Percentiles rank a stretch among this genome's conserved stretches.
Evolutionary conservation across 2,113 vertebrate species (phyloP).

Genomic region (Notothenia coriiceps): DNA sequence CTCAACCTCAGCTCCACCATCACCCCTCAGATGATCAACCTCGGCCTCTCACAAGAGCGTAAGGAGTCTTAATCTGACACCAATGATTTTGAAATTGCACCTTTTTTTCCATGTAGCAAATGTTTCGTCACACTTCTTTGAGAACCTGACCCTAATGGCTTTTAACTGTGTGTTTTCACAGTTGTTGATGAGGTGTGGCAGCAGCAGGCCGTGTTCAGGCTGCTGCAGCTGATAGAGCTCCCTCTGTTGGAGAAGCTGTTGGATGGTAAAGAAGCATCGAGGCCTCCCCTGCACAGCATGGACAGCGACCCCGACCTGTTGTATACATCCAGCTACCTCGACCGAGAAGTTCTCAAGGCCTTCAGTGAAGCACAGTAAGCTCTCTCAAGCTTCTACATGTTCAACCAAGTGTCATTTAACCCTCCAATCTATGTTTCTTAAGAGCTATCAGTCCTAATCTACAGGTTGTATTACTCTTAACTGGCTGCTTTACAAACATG

Average conservation of each 20-base stretch:
- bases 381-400: background rate
- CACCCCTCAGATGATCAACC: constrained; percentile 85
- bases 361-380: constrained; percentile 96
- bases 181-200: constrained; percentile 95
- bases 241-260: constrained; percentile 92
- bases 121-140: background rate
- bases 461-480: background rate
- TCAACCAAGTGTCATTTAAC: background rate
- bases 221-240: constrained; percentile 95
- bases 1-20: constrained; percentile 88
- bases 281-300: constrained; percentile 73
- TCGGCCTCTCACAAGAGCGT: constrained; percentile 89
- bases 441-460: background rate
- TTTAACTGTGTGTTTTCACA: constrained; percentile 63
- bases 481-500: background rate
- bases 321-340: constrained; percentile 90
- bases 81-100: background rate
- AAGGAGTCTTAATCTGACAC: constrained; percentile 53
- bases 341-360: constrained; percentile 95
- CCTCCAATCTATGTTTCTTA: background rate
- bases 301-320: constrained; percentile 84
- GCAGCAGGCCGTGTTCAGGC: constrained; percentile 92
- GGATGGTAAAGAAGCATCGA: constrained; percentile 77
- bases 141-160: background rate
- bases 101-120: background rate